Base-by-base conservation (phyloP, 2,888 invertebrate species). In the Cosmia pyralina region DNA sequence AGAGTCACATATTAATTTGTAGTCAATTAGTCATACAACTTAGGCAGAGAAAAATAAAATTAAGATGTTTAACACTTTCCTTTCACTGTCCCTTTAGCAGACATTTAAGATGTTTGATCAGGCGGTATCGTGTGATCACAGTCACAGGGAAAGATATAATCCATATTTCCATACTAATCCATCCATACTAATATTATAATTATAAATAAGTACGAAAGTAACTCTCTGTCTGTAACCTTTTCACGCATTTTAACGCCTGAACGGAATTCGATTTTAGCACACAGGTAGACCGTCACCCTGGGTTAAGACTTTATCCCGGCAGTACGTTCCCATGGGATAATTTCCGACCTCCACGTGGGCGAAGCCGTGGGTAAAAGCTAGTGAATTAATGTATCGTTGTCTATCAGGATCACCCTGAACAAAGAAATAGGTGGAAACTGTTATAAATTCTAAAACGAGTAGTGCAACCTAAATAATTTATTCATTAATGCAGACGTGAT, bases 401-500 rank as follows among this genome's bases (percentile, higher is more conserved):
- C 34, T 41, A 62, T 78, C 75, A 70, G 79, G 34, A 50, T 75
- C 44, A 62, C 75, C 72, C 22, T 78, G 71, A 75, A 55, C 64
- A 57, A 44, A 77, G 28, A 76, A 10, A 62, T 66, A 44, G 34
- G 34, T 57, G n/a, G 48, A 79, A 65, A 38, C 59, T 19, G 62
- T 74, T 81, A 67, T 69, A 65, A 46, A 62, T 62, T 76, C 34
- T 69, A 53, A 46, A 79, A 81, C 78, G 50, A 69, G 52, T 81
- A 79, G 11, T 66, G 77, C 70, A 66, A 77, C 53, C 70, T 70
- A 53, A 77, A 62, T 79, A 82, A 81, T 81, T 77, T 70, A 79
- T 79, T 81, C 77, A 79, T 28, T 38, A 66, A 77, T 77, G 57
- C 82, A 81, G 78, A 62, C 82, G 57, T 77, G 77, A 66, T 79